phyloP scores from a whole-genome alignment of 1,140 invertebrate genomes.

The Lepidostoma basale region DNA sequence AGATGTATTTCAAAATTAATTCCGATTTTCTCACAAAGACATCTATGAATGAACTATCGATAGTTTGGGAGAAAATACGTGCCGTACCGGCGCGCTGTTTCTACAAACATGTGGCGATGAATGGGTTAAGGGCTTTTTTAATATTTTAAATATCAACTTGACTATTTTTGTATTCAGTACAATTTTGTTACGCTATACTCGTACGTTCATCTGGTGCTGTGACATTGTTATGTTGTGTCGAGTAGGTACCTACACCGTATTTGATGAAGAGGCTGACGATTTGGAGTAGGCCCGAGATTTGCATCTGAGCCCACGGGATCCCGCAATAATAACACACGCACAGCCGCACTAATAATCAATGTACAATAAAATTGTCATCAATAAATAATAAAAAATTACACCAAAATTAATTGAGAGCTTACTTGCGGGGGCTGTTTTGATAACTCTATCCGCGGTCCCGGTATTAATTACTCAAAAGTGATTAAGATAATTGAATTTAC shows the following conservation, averaged over 20 bases:
- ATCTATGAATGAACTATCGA: too few relatives aligned
- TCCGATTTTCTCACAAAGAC: too few relatives aligned
- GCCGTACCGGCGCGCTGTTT: too few relatives aligned
- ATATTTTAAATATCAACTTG: neutral
- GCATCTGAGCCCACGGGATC: neutral
- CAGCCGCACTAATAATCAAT: neutral
- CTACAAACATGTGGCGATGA: neutral
- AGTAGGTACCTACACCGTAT: neutral
- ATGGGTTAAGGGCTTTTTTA: neutral
- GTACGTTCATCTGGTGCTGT: too few relatives aligned
- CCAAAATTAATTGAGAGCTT: neutral
- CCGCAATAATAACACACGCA: neutral
- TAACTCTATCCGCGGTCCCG: neutral
- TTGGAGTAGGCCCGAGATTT: neutral
- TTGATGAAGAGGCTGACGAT: neutral
- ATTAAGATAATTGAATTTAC: neutral
- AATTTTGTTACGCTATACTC: too few relatives aligned
- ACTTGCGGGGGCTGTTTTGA: neutral
- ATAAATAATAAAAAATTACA: neutral
- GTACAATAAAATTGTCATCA: neutral
- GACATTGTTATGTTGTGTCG: too few relatives aligned
- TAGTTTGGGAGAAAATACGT: too few relatives aligned
- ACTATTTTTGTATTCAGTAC: neutral
- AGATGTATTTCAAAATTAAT: too few relatives aligned
- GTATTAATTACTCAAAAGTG: neutral